Conservation (phyloP, 2,888 invertebrate genomes). For the Lasioglossum leucozonium region DNA sequence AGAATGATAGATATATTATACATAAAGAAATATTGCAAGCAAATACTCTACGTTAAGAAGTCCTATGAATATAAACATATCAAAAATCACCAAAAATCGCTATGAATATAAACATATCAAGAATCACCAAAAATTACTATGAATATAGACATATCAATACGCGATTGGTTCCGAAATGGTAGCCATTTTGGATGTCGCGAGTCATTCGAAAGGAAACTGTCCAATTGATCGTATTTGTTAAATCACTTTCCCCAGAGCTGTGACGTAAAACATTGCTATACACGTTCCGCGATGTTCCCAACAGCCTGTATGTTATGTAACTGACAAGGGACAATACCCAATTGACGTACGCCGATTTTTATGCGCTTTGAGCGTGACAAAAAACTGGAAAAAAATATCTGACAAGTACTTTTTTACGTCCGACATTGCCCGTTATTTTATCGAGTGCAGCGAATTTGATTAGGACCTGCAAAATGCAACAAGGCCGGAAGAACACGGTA, state of each 20-base stretch:
- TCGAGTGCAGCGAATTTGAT: neutral
- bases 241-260: neutral
- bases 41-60: neutral
- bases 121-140: neutral
- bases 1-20: neutral
- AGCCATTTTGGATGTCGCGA: neutral
- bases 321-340: neutral
- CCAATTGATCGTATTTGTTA: neutral
- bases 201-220: neutral
- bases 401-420: neutral
- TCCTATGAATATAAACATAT: neutral
- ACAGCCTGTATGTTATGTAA: neutral
- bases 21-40: neutral
- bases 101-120: neutral
- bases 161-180: neutral
- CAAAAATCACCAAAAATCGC: neutral
- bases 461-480: too few relatives aligned
- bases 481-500: neutral
- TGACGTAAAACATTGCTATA: neutral
- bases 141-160: neutral
- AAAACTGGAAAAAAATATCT: neutral
- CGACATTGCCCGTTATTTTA: neutral
- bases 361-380: neutral
- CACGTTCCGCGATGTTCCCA: slow-evolving; percentile 1
- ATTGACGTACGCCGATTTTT: slow-evolving; percentile 1